Evolutionary conservation across 1,140 invertebrate species (phyloP).

Genomic region (Drosophila punjabiensis): DNA sequence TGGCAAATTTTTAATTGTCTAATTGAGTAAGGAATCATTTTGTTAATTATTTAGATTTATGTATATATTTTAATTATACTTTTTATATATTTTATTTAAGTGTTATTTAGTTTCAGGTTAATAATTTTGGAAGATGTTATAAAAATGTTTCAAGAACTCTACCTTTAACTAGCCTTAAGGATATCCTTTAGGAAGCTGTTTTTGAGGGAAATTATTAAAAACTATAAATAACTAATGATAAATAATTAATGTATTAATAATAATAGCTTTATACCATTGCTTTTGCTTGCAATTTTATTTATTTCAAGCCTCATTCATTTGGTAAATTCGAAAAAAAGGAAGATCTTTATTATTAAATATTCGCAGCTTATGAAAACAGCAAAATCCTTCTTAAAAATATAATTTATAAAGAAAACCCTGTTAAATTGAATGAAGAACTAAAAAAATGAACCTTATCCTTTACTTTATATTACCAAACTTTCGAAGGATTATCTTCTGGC

Average conservation of each 20-base stretch:
- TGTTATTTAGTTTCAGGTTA: not conserved
- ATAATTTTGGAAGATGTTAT: not conserved
- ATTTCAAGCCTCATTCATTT: no score
- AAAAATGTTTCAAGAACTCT: not conserved
- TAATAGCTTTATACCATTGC: no score
- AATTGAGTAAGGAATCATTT: not conserved
- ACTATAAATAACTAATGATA: not conserved
- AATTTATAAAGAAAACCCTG: no score
- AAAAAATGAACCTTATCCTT: no score
- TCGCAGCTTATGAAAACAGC: no score
- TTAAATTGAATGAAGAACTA: no score
- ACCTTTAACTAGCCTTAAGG: not conserved
- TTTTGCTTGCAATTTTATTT: no score
- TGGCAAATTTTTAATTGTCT: not conserved
- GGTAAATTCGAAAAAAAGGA: no score
- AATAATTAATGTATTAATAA: not conserved
- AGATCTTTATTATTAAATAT: no score
- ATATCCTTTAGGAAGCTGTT: not conserved
- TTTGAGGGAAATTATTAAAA: not conserved
- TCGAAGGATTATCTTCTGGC: not conserved
- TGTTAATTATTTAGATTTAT: not conserved
- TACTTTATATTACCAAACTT: not conserved
- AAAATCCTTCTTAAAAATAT: no score
- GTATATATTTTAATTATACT: not conserved
- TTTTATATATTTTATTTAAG: not conserved